Conservation (phyloP, 2,888 invertebrate species). For the Tetrapedia diversipes region DNA sequence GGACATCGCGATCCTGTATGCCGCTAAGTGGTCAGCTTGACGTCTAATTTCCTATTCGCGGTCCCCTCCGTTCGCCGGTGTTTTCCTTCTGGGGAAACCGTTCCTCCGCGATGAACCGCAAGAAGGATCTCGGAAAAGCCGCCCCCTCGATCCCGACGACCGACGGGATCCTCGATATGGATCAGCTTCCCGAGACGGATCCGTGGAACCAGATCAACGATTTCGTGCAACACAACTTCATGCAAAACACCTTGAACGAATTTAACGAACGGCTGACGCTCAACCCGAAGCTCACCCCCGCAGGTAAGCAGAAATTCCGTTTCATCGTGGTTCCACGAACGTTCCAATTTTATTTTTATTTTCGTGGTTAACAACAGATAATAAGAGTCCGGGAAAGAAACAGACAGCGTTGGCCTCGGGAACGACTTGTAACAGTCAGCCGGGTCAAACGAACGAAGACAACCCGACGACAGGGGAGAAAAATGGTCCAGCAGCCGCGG, state of each 20-base stretch:
- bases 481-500: background rate
- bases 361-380: background rate
- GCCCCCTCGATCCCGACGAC: constrained; percentile 32
- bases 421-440: background rate
- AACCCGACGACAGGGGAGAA: background rate
- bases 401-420: background rate
- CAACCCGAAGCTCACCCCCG: constrained; percentile 15
- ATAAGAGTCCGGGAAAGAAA: no score
- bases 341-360: constrained; percentile 4
- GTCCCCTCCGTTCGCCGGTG: no score
- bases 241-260: constrained; percentile 36
- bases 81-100: no score
- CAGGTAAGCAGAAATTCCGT: constrained; percentile 16
- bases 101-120: constrained; percentile 21
- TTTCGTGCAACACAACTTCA: constrained; percentile 32
- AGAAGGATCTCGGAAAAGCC: constrained; percentile 23
- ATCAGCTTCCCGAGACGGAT: constrained; percentile 30
- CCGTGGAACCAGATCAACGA: constrained; percentile 38
- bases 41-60: no score
- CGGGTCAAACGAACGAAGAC: background rate
- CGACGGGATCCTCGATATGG: constrained; percentile 50
- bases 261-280: constrained; percentile 35
- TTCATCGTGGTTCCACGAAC: background rate
- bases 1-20: background rate
- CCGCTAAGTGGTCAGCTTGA: constrained; percentile 1